Conservation (phyloP, 2,113 vertebrate genomes). For the Orcinus orca region DNA sequence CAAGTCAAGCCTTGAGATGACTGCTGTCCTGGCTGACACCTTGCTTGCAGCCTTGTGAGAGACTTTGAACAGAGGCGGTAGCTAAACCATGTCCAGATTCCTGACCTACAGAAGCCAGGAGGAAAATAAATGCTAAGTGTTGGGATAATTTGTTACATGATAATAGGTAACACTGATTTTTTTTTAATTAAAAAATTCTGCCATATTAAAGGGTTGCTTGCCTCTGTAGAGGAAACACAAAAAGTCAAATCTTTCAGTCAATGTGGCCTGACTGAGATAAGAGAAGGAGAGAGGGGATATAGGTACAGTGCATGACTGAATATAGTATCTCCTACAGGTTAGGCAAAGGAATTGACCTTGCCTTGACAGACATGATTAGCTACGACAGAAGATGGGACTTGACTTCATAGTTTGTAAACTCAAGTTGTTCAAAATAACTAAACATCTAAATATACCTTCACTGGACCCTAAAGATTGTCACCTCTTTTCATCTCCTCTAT, state of each 20-base stretch:
- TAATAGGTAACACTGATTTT: background rate
- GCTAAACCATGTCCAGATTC: background rate
- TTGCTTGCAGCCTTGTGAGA: background rate
- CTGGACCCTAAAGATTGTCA: background rate
- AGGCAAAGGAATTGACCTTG: background rate
- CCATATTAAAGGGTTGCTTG: background rate
- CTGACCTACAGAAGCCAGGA: background rate
- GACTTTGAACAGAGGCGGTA: fast-evolving
- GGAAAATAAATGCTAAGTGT: background rate
- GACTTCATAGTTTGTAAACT: background rate
- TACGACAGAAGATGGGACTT: background rate
- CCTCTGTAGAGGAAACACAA: background rate
- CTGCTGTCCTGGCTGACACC: background rate
- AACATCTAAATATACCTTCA: background rate
- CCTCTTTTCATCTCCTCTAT: background rate
- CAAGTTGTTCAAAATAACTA: background rate
- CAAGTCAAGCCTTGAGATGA: background rate
- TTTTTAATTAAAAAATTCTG: background rate
- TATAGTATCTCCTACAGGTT: background rate
- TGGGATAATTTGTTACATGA: background rate
- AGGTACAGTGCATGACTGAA: background rate
- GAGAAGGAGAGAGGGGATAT: background rate
- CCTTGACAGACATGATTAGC: background rate
- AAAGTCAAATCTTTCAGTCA: background rate
- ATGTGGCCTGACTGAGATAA: background rate